Base-by-base conservation (phyloP, 2,888 invertebrate species). In the Melolontha melolontha region DNA sequence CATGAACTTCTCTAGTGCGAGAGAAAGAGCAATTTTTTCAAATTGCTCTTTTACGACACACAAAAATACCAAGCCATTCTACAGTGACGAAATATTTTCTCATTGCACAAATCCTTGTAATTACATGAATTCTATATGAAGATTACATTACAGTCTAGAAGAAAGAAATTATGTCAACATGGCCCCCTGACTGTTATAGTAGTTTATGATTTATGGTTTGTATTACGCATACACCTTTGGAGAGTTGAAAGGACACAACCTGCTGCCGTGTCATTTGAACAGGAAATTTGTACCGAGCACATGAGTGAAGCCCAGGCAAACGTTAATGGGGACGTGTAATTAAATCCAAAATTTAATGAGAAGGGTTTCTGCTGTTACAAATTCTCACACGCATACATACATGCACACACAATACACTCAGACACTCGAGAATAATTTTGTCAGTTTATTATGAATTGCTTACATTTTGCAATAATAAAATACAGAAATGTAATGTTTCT, bases 191-290 rank as follows among this genome's bases (percentile, higher is more conserved):
- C 34, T 34, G 8, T 22, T 47, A 27, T 44, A 44, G 44, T 44
- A 29, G 47, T 47, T 59, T 59, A 59, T 59, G 59, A 59, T 59
- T 47, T 59, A 59, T 44, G 29, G 44, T 34, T 59, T 47, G 29
- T 44, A 47, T 12, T 44, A 34, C 11, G 47, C 47, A 47, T 59
- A 59, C 44, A 47, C 14, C 10, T 47, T 14, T 12, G 14, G 44
- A 47, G 59, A 16, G 8, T 6, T 8, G 10, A 10, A 6, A 34
- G 34, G 10, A 59, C 39, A 40, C 59, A 59, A 59, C 59, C 59
- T 59, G 59, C 47, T 39, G 47, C 44, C 34, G 59, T 59, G 47
- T 59, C 47, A 47, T 59, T 59, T 59, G 47, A 59, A 47, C 59
- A 59, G 47, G 59, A 59, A 59, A 59, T 59, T 47, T 47, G 47